Evolutionary conservation across 2,888 invertebrate species (phyloP), one percentile per base, ranked within the genome.

Genomic region (Tachina fera): DNA sequence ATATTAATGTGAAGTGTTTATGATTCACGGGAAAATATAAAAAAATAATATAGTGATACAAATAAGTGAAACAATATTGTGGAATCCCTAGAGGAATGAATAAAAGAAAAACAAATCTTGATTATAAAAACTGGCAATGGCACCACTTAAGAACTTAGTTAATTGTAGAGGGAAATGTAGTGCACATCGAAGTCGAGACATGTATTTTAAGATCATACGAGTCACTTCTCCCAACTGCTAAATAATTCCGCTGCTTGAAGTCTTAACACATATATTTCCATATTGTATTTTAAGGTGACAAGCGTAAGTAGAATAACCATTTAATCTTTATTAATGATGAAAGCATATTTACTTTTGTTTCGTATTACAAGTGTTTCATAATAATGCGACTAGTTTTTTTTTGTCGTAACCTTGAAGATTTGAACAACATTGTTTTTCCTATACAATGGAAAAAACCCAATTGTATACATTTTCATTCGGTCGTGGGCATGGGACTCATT

Each of bases 341-440:
- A 22, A 41, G n/a, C 41, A 14, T 13, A 56, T 56, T 43, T 14
- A 1, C 9, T 53, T 11, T 51, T 10, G n/a, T 68, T 53, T 8
- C 4, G 31, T 31, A 31, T 53, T 65, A 0, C 4, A 51, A 43
- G 6, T 51, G 16, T 9, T 41, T 13, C 16, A 19, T 19, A 19
- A 60, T 39, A 39, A 6, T 60, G 4, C n/a, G 13, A n/a, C 60
- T 5, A 5, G 6, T 31, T 31, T 31, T 31, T 31, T 31, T 31
- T 39, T 9, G 31, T 9, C 45, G 13, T 67, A 47, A 43, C 78
- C 78, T 60, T 78, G 70, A 70, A 16, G 39, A 60, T 51, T 78
- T 43, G 49, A 61, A 61, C 41, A 61, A 13, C 51, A 61, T 19
- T 19, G 39, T 41, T 49, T 31, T 58, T 58, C 1, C 6, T 11